A percentile compares a stretch with the other conserved stretches of the same genome.
phyloP scores from a whole-genome alignment of 2,797 vertebrate genomes.

The Spinus olivaceus region DNA sequence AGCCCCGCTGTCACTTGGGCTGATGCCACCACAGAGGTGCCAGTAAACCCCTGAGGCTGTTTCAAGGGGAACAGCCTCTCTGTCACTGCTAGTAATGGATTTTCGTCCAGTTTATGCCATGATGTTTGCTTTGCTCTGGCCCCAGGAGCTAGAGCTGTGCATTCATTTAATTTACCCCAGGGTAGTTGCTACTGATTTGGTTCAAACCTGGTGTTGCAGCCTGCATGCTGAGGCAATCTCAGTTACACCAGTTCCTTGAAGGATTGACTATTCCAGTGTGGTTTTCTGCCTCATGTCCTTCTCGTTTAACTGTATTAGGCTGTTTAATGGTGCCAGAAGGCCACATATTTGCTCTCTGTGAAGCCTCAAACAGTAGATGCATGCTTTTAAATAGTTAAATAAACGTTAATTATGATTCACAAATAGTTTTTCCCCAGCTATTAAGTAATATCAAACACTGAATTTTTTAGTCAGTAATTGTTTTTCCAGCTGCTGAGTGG shows the following conservation, averaged over 20 bases:
- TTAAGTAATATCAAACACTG: conserved; percentile 44
- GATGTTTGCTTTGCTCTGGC: background rate
- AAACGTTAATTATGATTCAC: conserved; percentile 59
- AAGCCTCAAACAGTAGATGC: conserved; percentile 27
- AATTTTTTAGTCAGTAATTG: conserved; percentile 62
- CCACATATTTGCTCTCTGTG: background rate
- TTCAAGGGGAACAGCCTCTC: background rate
- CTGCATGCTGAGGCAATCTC: background rate
- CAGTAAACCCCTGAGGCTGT: fast-evolving
- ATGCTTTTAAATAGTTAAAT: conserved; percentile 45
- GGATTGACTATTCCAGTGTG: background rate
- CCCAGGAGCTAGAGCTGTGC: background rate
- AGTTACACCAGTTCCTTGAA: background rate
- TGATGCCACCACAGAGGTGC: fast-evolving
- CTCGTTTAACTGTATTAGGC: background rate
- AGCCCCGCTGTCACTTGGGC: fast-evolving
- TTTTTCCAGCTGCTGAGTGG: conserved; percentile 43
- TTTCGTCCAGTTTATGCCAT: background rate
- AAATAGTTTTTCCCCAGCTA: conserved; percentile 47
- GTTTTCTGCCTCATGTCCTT: background rate
- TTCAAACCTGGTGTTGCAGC: background rate
- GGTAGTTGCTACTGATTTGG: background rate
- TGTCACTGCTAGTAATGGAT: background rate
- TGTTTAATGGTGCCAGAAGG: conserved; percentile 27
- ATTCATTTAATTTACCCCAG: background rate